These are phyloP conservation scores for Copidosoma floridanum DNA, from an alignment of 1,140 invertebrate genomes.

Conservation along the genomic window DNA sequence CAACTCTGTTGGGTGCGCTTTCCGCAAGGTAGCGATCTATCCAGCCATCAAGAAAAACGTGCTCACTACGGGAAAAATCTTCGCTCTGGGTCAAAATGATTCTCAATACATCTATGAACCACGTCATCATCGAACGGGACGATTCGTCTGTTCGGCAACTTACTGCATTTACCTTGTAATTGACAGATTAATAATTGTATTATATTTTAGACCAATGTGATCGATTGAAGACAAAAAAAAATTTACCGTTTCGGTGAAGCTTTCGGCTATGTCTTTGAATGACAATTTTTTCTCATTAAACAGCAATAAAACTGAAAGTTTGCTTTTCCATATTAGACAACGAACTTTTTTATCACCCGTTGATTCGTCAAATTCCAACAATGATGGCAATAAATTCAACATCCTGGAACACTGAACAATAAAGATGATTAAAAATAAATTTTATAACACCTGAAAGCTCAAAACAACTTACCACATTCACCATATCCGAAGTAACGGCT, in stretches of 20 bases:
- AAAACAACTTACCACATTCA: constrained; percentile 46
- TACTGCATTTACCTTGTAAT: constrained; percentile 39
- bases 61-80: constrained; percentile 42
- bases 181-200: not conserved
- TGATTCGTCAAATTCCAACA: constrained; percentile 30
- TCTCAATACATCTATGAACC: constrained; percentile 48
- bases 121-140: constrained; percentile 43
- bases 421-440: constrained; percentile 15
- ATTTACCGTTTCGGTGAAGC: constrained; percentile 36
- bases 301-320: constrained; percentile 46
- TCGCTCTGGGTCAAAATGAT: constrained; percentile 41
- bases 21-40: constrained; percentile 48
- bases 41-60: constrained; percentile 51
- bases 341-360: constrained; percentile 32
- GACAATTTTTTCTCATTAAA: constrained; percentile 42
- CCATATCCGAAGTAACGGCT: constrained; percentile 50
- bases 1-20: constrained; percentile 40
- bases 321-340: constrained; percentile 49
- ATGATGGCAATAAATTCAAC: constrained; percentile 43
- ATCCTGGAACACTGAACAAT: constrained; percentile 44
- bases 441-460: not conserved
- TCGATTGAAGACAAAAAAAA: constrained; percentile 21
- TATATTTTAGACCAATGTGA: not conserved
- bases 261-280: constrained; percentile 35
- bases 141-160: constrained; percentile 45